Conservation (phyloP, 2,888 invertebrate species). For the Morpho achilles region DNA sequence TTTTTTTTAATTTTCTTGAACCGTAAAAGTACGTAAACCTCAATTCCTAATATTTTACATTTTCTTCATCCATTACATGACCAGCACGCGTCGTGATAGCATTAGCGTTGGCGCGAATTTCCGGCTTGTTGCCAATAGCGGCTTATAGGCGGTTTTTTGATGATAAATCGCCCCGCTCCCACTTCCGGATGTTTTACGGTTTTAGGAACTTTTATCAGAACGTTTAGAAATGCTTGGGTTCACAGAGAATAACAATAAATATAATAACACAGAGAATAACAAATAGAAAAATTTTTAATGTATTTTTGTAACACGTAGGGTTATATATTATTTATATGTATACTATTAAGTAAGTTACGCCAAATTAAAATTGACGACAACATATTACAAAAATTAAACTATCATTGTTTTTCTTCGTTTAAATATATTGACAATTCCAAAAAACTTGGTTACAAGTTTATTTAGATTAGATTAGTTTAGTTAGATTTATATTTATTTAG, state of each 20-base stretch:
- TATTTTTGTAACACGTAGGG: too few relatives aligned
- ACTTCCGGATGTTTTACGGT: conserved; percentile 47
- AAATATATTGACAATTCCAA: too few relatives aligned
- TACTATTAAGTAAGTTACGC: too few relatives aligned
- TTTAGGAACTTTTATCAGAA: conserved; percentile 2
- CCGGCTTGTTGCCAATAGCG: conserved; percentile 46
- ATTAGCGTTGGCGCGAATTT: conserved; percentile 44
- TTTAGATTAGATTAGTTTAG: neutral
- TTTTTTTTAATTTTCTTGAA: neutral
- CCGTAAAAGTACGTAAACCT: too few relatives aligned
- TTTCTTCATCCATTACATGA: conserved; percentile 12
- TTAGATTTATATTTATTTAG: too few relatives aligned
- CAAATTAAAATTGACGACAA: too few relatives aligned
- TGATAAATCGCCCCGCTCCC: conserved; percentile 56
- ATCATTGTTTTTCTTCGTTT: too few relatives aligned
- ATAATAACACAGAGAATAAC: too few relatives aligned
- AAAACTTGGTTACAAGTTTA: neutral
- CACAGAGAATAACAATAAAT: too few relatives aligned
- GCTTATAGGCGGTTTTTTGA: conserved; percentile 44
- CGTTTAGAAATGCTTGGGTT: neutral
- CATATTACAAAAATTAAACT: too few relatives aligned
- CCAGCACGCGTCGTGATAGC: conserved; percentile 42
- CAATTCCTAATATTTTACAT: neutral
- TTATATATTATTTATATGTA: too few relatives aligned
- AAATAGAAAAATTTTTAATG: too few relatives aligned